Evolutionary conservation across 2,888 invertebrate species (phyloP).

Genomic region (Laspeyria flexula): DNA sequence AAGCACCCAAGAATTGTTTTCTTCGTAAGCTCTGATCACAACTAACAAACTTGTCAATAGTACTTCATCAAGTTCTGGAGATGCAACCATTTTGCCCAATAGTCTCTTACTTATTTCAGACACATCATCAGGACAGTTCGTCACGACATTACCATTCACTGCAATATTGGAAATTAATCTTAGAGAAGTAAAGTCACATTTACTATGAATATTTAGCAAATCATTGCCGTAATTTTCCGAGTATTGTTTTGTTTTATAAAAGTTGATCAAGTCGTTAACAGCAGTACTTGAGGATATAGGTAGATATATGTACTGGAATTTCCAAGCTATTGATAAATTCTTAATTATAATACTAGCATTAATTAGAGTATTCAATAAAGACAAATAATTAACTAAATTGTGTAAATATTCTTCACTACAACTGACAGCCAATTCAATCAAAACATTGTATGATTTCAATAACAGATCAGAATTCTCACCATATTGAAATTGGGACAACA

Average conservation of each 20-base stretch:
- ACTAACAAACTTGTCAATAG: conserved; percentile 67
- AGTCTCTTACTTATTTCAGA: conserved; percentile 54
- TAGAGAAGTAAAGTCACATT: conserved; percentile 70
- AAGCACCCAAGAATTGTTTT: conserved; percentile 59
- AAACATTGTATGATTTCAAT: conserved; percentile 59
- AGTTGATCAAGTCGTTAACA: conserved; percentile 69
- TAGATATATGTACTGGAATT: conserved; percentile 77
- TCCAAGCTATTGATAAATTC: conserved; percentile 76
- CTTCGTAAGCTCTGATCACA: conserved; percentile 55
- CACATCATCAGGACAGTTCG: conserved; percentile 8
- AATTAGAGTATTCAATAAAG: conserved; percentile 66
- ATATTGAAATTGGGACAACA: conserved; percentile 63
- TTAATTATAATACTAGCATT: conserved; percentile 69
- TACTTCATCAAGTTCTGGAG: conserved; percentile 72
- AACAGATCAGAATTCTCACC: conserved; percentile 64
- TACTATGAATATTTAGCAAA: conserved; percentile 45
- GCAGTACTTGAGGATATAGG: conserved; percentile 71
- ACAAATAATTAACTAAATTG: conserved; percentile 59
- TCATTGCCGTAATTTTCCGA: conserved; percentile 28
- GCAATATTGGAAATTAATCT: conserved; percentile 61
- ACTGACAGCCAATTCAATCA: conserved; percentile 64
- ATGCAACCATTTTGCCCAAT: conserved; percentile 62
- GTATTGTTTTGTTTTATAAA: conserved; percentile 46
- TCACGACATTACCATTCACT: conserved; percentile 29
- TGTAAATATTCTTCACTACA: conserved; percentile 75